These are phyloP conservation scores for Poecile atricapillus DNA, from an alignment of 2,113 vertebrate genomes.

Conservation along the genomic window DNA sequence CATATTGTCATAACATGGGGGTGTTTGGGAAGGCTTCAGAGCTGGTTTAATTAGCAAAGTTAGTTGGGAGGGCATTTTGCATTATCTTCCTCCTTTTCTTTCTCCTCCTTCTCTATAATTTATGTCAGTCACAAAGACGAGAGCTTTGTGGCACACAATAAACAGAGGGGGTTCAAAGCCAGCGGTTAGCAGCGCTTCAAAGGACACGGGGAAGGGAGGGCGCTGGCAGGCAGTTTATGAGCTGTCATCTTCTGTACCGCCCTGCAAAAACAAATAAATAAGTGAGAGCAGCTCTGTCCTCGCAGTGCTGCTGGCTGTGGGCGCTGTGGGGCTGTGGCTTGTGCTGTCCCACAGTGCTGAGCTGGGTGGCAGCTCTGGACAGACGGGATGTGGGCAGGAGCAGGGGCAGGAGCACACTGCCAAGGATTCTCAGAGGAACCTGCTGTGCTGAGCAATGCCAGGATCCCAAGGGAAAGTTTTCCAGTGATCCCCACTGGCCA, in stretches of 20 bases:
- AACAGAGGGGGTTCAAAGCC: not conserved
- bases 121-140: not conserved
- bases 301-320: not conserved
- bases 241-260: not conserved
- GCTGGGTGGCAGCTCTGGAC: accelerated
- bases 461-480: not conserved
- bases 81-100: not conserved
- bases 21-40: slow-evolving; percentile 3
- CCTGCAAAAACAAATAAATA: not conserved
- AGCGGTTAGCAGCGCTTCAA: not conserved
- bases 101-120: not conserved
- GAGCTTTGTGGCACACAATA: not conserved
- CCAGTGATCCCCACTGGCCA: accelerated
- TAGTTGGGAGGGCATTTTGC: not conserved
- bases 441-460: accelerated
- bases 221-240: not conserved
- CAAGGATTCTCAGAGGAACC: not conserved
- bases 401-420: not conserved
- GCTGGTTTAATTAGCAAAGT: slow-evolving; percentile 58
- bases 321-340: accelerated
- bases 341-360: accelerated
- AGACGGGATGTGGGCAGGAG: not conserved
- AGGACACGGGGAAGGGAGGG: not conserved
- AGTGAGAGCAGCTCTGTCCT: not conserved
- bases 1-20: not conserved